Evolutionary conservation across 2,888 invertebrate species (phyloP), one percentile per base, ranked within the genome.

Genomic region (Rhopalosiphum nymphaeae): DNA sequence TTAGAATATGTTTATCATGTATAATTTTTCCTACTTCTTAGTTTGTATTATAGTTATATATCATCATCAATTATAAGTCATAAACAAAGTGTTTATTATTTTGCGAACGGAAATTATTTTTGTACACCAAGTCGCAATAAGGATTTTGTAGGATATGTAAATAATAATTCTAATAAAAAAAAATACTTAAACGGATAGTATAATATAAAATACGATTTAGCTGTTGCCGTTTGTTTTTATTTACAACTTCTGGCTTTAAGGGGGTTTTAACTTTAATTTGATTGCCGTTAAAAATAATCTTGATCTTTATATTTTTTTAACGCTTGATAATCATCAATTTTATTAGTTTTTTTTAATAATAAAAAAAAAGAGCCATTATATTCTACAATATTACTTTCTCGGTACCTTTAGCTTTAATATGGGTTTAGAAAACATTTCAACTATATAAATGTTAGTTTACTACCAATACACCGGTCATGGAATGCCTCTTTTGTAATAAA

Each of bases 271-370:
- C 61, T 87, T 92, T 86, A 91, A 91, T 91, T 91, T 87, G 49
- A 92, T 92, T 49, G 61, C 61, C 61, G 87, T 92, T 92, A 92
- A 87, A 61, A 61, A 87, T 61, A 61, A 92, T 92, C 86, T 92
- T 49, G 87, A 87, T 92, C 46, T 92, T 92, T 87, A 91, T 87
- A 86, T 57, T n/a, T 91, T 86, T 86, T 86, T 86, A 86, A 61
- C 57, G 57, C 86, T 61, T 61, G 61, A 92, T 92, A 36, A 87
- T 61, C n/a, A 87, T 87, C n/a, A 49, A 87, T 92, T 92, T 92
- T 86, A 92, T 92, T 87, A 87, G 86, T 36, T 92, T 88, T n/a
- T 57, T 89, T 88, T 87, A 57, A 61, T 89, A 44, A 91, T 91
- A 91, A 91, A 84, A 91, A 44, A 78, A 53, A 78, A 84, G 53